These are phyloP conservation scores for Beris chalybata DNA, from an alignment of 2,888 invertebrate species.

Conservation along the genomic window DNA sequence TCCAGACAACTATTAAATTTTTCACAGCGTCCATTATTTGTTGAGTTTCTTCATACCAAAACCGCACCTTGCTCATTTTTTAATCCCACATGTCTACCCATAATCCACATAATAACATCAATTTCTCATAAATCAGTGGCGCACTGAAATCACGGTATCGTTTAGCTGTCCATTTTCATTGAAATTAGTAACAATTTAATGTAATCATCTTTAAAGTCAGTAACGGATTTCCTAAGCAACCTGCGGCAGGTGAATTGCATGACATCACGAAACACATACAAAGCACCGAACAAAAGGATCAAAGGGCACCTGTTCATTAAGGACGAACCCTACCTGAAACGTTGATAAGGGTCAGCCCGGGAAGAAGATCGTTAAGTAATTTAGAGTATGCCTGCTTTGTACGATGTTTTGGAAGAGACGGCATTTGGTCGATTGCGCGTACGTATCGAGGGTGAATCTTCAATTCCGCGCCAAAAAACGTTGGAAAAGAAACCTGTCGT, in stretches of 20 bases:
- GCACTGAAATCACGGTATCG: neutral
- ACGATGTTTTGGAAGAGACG: conserved; percentile 23
- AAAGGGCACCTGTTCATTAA: conserved; percentile 36
- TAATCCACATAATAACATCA: too few species aligned
- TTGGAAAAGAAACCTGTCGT: too few species aligned
- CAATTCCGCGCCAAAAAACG: conserved; percentile 13
- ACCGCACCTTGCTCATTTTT: too few species aligned
- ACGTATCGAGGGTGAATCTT: conserved; percentile 24
- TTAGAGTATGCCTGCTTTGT: conserved; percentile 24
- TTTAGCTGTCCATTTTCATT: conserved; percentile 16
- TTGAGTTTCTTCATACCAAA: too few species aligned
- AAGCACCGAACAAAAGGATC: conserved; percentile 20
- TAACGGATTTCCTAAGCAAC: conserved; percentile 30
- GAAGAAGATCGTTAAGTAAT: conserved; percentile 39
- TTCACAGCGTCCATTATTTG: too few species aligned
- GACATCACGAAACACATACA: conserved; percentile 30
- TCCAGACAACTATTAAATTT: too few species aligned
- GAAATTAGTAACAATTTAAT: conserved; percentile 29
- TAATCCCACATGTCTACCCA: too few species aligned
- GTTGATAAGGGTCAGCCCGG: conserved; percentile 35
- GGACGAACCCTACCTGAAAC: conserved; percentile 35
- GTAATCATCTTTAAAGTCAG: conserved; percentile 21
- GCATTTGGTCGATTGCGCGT: conserved; percentile 36
- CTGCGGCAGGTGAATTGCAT: conserved; percentile 38
- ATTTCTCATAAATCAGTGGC: conserved; percentile 12